Evolutionary conservation across 1,140 invertebrate species (phyloP).

Genomic region (Caenorhabditis tropicalis): DNA sequence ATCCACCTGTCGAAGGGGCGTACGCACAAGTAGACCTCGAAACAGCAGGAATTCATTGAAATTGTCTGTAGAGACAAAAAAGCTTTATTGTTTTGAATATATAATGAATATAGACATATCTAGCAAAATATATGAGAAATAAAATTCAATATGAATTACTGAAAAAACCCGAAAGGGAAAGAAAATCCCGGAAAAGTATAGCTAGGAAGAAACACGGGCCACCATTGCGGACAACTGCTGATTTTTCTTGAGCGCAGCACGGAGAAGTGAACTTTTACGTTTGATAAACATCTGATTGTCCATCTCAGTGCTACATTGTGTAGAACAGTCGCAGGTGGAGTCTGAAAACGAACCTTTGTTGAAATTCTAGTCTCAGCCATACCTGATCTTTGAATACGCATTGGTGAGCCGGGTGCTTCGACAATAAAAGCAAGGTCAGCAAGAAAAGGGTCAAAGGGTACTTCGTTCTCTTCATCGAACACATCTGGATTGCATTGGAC

Average conservation of each 20-base stretch:
- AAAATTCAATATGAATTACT: conserved; percentile 29
- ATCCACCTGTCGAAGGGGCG: conserved; percentile 22
- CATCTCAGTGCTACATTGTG: conserved; percentile 24
- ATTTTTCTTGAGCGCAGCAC: conserved; percentile 2
- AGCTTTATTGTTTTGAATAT: not conserved
- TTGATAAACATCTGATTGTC: conserved; percentile 37
- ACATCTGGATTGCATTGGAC: conserved; percentile 31
- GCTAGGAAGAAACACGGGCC: conserved; percentile 24
- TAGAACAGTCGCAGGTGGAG: not conserved
- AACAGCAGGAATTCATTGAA: conserved; percentile 46
- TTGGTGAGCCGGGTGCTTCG: conserved; percentile 11
- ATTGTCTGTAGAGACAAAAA: conserved; percentile 33
- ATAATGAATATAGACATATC: not conserved
- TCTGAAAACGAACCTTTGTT: not conserved
- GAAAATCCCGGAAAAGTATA: not conserved
- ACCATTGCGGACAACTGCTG: conserved; percentile 32
- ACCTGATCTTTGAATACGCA: not conserved
- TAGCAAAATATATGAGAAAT: not conserved
- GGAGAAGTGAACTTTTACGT: conserved; percentile 7
- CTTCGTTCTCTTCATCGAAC: conserved; percentile 1
- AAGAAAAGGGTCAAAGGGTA: conserved; percentile 47
- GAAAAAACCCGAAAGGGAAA: not conserved
- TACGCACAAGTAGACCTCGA: conserved; percentile 49
- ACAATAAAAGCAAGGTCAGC: conserved; percentile 41
- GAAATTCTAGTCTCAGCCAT: not conserved